These are phyloP conservation scores for Horisme vitalbata DNA, from an alignment of 2,888 invertebrate genomes.

Conservation along the genomic window DNA sequence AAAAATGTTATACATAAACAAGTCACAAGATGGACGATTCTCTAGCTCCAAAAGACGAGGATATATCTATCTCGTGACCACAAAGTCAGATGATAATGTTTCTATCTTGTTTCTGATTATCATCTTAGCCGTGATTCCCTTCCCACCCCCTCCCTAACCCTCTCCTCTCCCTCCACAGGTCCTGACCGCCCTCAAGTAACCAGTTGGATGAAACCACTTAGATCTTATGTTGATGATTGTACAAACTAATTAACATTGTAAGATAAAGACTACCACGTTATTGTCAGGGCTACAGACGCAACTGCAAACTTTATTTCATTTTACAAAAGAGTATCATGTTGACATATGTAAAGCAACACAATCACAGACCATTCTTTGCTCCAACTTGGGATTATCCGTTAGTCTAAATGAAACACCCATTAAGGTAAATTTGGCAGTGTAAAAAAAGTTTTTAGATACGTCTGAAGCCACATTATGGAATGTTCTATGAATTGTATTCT, in stretches of 20 bases:
- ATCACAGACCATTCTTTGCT: too few species aligned
- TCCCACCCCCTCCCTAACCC: slow-evolving; percentile 9
- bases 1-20: too few species aligned
- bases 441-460: neutral
- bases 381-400: too few species aligned
- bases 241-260: slow-evolving; percentile 48
- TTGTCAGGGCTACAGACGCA: neutral
- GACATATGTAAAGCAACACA: neutral
- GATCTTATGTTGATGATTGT: slow-evolving; percentile 45
- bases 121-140: slow-evolving; percentile 1
- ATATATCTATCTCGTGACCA: too few species aligned
- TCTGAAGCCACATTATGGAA: slow-evolving; percentile 29
- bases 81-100: neutral
- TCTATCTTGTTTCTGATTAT: slow-evolving; percentile 4
- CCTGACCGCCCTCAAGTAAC: slow-evolving; percentile 37
- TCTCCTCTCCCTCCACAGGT: slow-evolving; percentile 43
- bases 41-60: too few species aligned
- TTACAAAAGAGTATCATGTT: neutral
- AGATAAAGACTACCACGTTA: slow-evolving; percentile 33
- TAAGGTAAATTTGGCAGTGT: too few species aligned
- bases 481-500: slow-evolving; percentile 30
- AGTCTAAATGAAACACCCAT: too few species aligned
- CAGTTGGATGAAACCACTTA: slow-evolving; percentile 26
- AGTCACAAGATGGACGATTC: too few species aligned
- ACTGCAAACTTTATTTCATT: neutral